Evolutionary conservation across 2,797 vertebrate genomes (phyloP), one percentile per base, ranked within the genome.

Genomic region (Mormyrus hasselquistii): DNA sequence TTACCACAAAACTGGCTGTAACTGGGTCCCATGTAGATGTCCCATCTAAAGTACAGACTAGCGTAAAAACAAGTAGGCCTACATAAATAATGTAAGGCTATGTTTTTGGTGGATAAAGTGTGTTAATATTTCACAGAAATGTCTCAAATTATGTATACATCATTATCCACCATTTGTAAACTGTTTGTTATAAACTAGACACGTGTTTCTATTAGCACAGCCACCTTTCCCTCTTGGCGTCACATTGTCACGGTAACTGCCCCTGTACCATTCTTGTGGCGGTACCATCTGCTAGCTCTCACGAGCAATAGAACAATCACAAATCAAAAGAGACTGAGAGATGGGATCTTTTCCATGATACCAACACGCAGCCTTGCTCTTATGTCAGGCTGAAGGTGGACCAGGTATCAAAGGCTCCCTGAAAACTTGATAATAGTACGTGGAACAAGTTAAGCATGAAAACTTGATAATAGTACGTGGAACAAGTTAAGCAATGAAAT

Each of bases 161-260:
- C 38, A 38, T 79, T 79, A 79, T 69, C 62, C 62, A 69, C 44
- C 16, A 79, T 79, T 44, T 79, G 38, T 8, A 79, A 44, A 79
- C 73, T 79, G 38, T 79, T 44, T 44, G 14, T 79, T 79, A 5
- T 44, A 44, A 79, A 16, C 19, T 41, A 79, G 14, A 79, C 41
- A 41, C 6, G 73, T 73, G 65, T 73, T 41, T 79, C 14, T 47
- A 3, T 79, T 44, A 79, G 2, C 6, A 7, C 38, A 44, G 49
- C 19, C 10, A 22, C 44, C 82, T 52, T 52, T 52, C n/a, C 41
- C 82, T 19, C 82, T 84, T 84, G 38, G 44, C 19, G 47, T 52
- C 82, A 84, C 73, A n/a, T 84, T 52, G 82, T 84, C 82, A 84
- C 41, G 82, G 82, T 84, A 52, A 84, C 82, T 84, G 82, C 44